phyloP scores from a whole-genome alignment of 2,888 invertebrate species.

The Cheilosia impressa region DNA sequence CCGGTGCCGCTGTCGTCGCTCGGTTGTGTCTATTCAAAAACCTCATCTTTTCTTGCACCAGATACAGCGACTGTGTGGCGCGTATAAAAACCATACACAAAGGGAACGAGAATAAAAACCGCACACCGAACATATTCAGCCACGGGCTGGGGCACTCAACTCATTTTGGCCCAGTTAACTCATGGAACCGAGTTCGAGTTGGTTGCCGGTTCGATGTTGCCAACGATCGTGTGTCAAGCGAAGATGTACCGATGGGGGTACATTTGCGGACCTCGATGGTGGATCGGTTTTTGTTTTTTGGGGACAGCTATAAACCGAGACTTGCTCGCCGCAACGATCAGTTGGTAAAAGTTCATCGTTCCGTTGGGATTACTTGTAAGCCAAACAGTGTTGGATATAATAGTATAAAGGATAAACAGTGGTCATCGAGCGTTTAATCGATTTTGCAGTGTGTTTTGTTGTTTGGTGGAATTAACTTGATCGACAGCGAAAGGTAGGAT shows the following conservation, averaged over 20 bases:
- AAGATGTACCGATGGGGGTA: constrained; percentile 52
- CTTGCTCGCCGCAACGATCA: constrained; percentile 82
- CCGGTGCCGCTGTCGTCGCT: not conserved
- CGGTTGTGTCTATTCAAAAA: constrained; percentile 8
- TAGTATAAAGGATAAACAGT: constrained; percentile 51
- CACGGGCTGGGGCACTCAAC: not conserved
- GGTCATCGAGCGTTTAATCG: constrained; percentile 35
- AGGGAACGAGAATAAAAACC: not conserved
- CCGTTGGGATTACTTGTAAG: constrained; percentile 79
- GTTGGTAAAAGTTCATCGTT: constrained; percentile 83
- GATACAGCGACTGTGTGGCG: not conserved
- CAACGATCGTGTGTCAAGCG: constrained; percentile 10
- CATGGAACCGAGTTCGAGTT: constrained; percentile 20
- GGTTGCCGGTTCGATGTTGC: constrained; percentile 34
- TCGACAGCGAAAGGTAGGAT: constrained; percentile 71
- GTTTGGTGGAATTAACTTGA: constrained; percentile 13
- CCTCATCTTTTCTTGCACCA: constrained; percentile 33
- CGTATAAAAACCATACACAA: not conserved
- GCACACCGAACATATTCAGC: constrained; percentile 67
- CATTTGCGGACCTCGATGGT: constrained; percentile 50
- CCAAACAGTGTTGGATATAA: constrained; percentile 29
- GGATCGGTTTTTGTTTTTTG: constrained; percentile 77
- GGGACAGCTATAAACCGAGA: constrained; percentile 84
- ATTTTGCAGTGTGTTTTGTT: constrained; percentile 15
- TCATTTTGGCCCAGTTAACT: constrained; percentile 14